Conservation (phyloP, 2,888 invertebrate genomes). For the Cremastinae sp. region DNA sequence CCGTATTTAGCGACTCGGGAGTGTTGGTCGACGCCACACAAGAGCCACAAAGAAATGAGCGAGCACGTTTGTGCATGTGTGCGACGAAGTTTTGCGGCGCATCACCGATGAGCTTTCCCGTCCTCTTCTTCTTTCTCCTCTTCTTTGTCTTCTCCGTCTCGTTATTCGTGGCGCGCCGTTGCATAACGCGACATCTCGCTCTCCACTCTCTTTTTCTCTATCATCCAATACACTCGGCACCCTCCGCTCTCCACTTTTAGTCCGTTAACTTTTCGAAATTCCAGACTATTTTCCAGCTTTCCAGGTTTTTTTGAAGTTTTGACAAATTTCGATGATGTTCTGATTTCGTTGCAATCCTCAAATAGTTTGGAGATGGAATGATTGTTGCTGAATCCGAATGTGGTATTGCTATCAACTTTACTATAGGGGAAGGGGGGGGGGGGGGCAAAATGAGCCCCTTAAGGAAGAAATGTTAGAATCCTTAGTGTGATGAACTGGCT, state of each 20-base stretch:
- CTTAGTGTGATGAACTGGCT: too few relatives aligned
- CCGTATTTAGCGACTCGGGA: constrained; percentile 31
- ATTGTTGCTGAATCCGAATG: too few relatives aligned
- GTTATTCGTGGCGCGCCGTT: constrained; percentile 67
- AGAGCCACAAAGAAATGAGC: constrained; percentile 56
- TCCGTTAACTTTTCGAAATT: background rate
- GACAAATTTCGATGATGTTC: too few relatives aligned
- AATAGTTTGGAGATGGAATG: too few relatives aligned
- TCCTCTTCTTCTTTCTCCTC: background rate
- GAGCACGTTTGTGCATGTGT: constrained; percentile 8
- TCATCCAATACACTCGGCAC: too few relatives aligned
- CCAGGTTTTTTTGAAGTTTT: too few relatives aligned
- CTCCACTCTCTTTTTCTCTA: constrained; percentile 28
- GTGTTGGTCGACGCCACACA: background rate
- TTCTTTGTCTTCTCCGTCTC: constrained; percentile 53
- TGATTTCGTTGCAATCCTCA: too few relatives aligned
- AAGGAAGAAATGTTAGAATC: too few relatives aligned
- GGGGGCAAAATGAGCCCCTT: too few relatives aligned
- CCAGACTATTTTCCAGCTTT: too few relatives aligned
- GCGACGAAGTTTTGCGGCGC: constrained; percentile 33
- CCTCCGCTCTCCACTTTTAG: constrained; percentile 25
- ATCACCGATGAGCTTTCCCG: constrained; percentile 36
- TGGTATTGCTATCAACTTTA: too few relatives aligned
- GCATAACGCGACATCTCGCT: constrained; percentile 68
- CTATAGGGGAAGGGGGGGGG: too few relatives aligned